Base-by-base conservation (phyloP, 2,888 invertebrate genomes). In the Sarcophaga rosellei region DNA sequence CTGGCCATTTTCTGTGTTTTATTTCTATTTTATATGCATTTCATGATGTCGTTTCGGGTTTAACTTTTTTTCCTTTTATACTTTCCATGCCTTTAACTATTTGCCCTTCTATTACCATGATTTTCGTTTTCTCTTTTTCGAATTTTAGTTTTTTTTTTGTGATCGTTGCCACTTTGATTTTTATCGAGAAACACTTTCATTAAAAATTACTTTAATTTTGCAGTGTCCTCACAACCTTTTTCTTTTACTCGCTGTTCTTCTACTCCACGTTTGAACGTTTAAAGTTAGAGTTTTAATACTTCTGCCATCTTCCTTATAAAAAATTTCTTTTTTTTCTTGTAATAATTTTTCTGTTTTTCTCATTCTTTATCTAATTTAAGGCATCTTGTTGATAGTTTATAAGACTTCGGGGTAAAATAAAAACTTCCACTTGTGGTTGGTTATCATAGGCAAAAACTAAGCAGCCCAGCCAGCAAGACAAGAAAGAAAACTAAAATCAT, bases 181-280 rank as follows among this genome's bases (percentile, higher is more conserved):
- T 89, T 89, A 89, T 90, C 90, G 89, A 88, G 89, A 89, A 90
- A 89, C 90, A 90, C 89, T 89, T 90, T 90, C 90, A 90, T 89
- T 90, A 89, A 89, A 35, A 90, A 89, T 89, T 88, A 89, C 89
- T 89, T 89, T 87, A 87, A 86, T 88, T 88, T 88, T 81, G 35
- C 75, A 62, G 69, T 80, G 73, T 66, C 21, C 68, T 25, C 21
- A 53, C 53, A 76, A 59, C 8, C 0, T 66, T 59, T 63, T 66
- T 53, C 57, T 57, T 2, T 63, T 35, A 35, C 3, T 35, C 3
- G 8, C 12, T 63, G 23, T 47, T 69, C 57, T 35, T 10, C 8
- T 61, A 44, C 65, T 47, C 20, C 59, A 15, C 53, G 53, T 72
- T 57, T 21, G 8, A 63, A 17, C 61, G 81, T 80, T 80, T 80